phyloP scores from a whole-genome alignment of 2,797 vertebrate species.

The Esox lucius region DNA sequence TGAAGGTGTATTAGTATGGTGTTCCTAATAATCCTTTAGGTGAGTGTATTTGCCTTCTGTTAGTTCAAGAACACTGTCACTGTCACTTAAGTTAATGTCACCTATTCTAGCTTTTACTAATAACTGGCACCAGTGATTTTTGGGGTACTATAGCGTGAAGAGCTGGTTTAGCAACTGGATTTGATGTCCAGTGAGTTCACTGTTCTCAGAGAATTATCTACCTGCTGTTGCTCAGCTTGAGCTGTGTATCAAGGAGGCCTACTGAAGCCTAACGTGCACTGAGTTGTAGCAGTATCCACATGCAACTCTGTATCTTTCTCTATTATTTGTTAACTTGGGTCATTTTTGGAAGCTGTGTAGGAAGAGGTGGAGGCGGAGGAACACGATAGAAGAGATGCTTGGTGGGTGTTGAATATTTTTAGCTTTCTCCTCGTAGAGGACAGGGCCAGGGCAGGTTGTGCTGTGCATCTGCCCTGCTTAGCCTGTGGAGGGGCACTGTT shows the following conservation, averaged over 20 bases:
- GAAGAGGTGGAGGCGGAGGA: conserved; percentile 52
- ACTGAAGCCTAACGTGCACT: neutral
- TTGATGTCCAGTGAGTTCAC: neutral
- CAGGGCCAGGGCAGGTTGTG: conserved; percentile 52
- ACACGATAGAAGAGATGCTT: conserved; percentile 58
- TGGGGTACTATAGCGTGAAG: neutral
- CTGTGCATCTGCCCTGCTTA: conserved; percentile 44
- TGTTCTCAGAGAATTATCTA: conserved; percentile 15
- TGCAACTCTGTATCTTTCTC: conserved; percentile 23
- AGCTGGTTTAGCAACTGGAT: neutral
- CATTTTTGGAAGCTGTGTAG: conserved; percentile 51
- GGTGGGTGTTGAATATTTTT: conserved; percentile 63
- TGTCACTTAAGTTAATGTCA: neutral
- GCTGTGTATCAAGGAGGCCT: neutral
- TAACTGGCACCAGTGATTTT: neutral
- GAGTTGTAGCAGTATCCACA: conserved; percentile 14
- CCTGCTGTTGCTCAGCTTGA: conserved; percentile 11
- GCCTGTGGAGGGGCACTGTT: conserved; percentile 39
- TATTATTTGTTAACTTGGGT: conserved; percentile 21
- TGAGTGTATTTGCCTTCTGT: too few relatives aligned
- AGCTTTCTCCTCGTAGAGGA: conserved; percentile 57
- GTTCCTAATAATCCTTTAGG: too few relatives aligned
- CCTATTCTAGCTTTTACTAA: too few relatives aligned
- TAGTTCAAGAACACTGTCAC: too few relatives aligned
- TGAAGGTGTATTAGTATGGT: too few relatives aligned